These are phyloP conservation scores for Enteromius anoplus DNA, from an alignment of 2,797 vertebrate species.

Conservation along the genomic window DNA sequence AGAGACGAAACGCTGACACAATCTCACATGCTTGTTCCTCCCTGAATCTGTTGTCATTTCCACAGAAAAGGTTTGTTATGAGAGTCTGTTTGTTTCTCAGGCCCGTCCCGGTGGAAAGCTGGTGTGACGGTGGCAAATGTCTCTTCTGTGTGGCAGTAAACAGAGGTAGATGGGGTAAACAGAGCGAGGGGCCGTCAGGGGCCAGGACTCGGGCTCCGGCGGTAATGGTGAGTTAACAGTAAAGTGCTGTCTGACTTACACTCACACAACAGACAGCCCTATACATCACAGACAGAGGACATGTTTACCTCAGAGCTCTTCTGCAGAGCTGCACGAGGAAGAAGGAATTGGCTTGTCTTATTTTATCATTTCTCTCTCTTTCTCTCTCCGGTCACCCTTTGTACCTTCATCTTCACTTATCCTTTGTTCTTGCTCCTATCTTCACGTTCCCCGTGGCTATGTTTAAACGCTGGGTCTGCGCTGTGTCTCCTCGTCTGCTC, in stretches of 20 bases:
- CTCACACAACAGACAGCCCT: slow-evolving; percentile 57
- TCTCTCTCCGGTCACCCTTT: slow-evolving; percentile 8
- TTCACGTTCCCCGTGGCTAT: slow-evolving; percentile 17
- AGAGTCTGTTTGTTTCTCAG: background rate
- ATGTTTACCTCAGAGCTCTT: slow-evolving; percentile 51
- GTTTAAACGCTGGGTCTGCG: slow-evolving; percentile 12
- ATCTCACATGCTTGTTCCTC: background rate
- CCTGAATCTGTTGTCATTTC: background rate
- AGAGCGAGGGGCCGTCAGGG: slow-evolving; percentile 46
- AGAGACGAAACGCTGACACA: too few relatives aligned
- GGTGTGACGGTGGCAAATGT: slow-evolving; percentile 62
- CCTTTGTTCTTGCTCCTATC: slow-evolving; percentile 15
- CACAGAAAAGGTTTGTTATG: background rate
- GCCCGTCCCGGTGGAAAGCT: slow-evolving; percentile 41
- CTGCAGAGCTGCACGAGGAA: slow-evolving; percentile 3
- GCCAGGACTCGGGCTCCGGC: slow-evolving; percentile 41
- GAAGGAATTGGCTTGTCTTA: slow-evolving; percentile 20
- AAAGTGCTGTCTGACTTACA: slow-evolving; percentile 57
- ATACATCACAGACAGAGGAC: slow-evolving; percentile 56
- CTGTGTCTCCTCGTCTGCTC: slow-evolving; percentile 20
- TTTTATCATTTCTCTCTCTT: slow-evolving; percentile 40
- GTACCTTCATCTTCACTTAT: slow-evolving; percentile 19
- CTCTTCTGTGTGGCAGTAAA: slow-evolving; percentile 64
- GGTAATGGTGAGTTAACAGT: slow-evolving; percentile 49
- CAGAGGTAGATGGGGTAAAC: slow-evolving; percentile 61